These are phyloP conservation scores for Promerops cafer DNA, from an alignment of 2,113 vertebrate genomes.

Conservation along the genomic window DNA sequence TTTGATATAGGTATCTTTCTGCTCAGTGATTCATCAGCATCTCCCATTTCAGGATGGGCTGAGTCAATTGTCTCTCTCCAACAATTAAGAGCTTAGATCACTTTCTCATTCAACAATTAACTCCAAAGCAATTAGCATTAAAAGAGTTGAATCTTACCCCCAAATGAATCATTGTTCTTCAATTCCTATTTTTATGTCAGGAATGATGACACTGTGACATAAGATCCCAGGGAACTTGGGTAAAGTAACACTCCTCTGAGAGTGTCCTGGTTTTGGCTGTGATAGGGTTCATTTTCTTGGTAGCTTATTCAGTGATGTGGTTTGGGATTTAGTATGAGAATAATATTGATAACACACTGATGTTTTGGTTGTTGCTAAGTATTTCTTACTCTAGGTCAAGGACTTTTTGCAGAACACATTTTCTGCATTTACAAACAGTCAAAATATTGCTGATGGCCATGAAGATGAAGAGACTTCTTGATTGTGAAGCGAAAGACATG, in stretches of 20 bases:
- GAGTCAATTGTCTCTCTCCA: not conserved
- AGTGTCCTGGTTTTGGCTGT: not conserved
- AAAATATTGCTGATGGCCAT: not conserved
- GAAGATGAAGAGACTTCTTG: not conserved
- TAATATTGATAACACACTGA: not conserved
- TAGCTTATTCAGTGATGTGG: not conserved
- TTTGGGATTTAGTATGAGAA: not conserved
- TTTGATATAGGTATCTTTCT: not conserved
- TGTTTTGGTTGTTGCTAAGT: not conserved
- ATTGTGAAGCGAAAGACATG: conserved; percentile 79
- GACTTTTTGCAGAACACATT: not conserved
- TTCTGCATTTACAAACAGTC: not conserved
- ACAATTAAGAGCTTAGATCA: not conserved
- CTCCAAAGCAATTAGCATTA: not conserved
- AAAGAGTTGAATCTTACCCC: not conserved
- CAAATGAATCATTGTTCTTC: not conserved
- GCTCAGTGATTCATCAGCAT: not conserved
- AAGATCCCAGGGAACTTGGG: not conserved
- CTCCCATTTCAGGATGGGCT: not conserved
- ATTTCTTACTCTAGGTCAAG: not conserved
- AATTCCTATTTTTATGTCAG: not conserved
- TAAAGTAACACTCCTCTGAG: not conserved
- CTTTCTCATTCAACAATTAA: not conserved
- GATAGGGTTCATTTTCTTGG: not conserved
- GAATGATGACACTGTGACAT: not conserved